Conservation (phyloP, 2,113 vertebrate genomes). For the Ciconia boyciana region DNA sequence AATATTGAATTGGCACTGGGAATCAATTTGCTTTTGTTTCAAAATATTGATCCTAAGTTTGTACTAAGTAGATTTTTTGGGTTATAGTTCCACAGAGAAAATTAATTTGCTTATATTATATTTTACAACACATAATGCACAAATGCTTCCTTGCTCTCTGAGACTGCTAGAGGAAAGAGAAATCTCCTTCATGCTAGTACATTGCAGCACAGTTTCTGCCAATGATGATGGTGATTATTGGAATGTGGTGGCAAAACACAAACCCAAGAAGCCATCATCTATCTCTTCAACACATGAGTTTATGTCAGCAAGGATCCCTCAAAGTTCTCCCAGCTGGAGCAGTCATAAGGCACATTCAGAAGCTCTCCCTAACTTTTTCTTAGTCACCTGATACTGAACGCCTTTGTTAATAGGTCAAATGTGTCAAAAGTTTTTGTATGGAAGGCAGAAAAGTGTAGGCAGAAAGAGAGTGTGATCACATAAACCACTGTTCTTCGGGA, state of each 20-base stretch:
- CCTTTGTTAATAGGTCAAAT: not conserved
- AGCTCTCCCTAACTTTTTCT: not conserved
- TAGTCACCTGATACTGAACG: not conserved
- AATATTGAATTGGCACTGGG: slow-evolving; percentile 43
- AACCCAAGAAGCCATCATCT: not conserved
- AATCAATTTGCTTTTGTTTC: slow-evolving; percentile 67
- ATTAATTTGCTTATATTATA: slow-evolving; percentile 63
- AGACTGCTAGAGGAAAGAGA: not conserved
- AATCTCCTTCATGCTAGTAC: not conserved
- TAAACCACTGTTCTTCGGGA: not conserved
- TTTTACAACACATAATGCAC: not conserved
- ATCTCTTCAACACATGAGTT: not conserved
- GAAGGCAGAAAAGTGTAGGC: not conserved
- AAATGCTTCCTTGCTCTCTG: slow-evolving; percentile 15
- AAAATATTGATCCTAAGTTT: slow-evolving; percentile 68
- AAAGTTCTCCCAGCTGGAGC: not conserved
- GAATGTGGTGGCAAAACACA: slow-evolving; percentile 11
- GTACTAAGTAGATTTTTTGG: slow-evolving; percentile 52
- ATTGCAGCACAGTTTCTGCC: slow-evolving; percentile 17
- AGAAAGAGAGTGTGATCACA: not conserved
- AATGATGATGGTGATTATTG: not conserved
- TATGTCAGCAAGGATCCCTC: slow-evolving; percentile 7
- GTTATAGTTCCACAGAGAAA: slow-evolving; percentile 45
- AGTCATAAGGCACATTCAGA: not conserved
- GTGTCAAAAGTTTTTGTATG: not conserved